Evolutionary conservation across 2,888 invertebrate species (phyloP).

Genomic region (Protophormia terraenovae): DNA sequence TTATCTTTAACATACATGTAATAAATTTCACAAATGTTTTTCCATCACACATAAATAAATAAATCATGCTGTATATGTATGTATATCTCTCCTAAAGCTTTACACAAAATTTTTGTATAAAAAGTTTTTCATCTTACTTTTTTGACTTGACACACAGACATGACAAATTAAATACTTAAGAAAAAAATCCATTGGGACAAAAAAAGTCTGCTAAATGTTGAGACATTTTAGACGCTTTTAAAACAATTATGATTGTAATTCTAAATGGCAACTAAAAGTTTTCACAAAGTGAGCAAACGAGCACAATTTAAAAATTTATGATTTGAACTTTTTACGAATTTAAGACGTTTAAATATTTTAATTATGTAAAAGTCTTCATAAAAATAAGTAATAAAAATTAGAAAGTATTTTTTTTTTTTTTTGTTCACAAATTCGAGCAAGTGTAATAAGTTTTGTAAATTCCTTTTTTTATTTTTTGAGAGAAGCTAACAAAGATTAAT

Average conservation of each 20-base stretch:
- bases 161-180: slow-evolving; percentile 31
- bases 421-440: background rate
- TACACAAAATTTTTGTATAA: background rate
- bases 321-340: background rate
- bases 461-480: background rate
- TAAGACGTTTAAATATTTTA: background rate
- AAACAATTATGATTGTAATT: background rate
- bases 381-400: background rate
- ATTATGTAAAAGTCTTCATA: background rate
- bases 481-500: background rate
- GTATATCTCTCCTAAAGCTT: too few relatives aligned
- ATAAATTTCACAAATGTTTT: too few relatives aligned
- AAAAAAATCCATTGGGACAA: background rate
- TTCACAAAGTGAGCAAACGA: background rate
- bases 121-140: background rate
- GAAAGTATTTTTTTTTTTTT: background rate
- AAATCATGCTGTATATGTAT: too few relatives aligned
- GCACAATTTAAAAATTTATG: background rate
- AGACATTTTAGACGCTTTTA: background rate
- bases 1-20: too few relatives aligned
- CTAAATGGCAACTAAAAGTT: background rate
- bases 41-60: too few relatives aligned
- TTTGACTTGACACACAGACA: background rate
- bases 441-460: background rate
- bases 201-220: slow-evolving; percentile 5